Conservation (phyloP, 1,140 invertebrate species). For the Zaprionus ornatus region DNA sequence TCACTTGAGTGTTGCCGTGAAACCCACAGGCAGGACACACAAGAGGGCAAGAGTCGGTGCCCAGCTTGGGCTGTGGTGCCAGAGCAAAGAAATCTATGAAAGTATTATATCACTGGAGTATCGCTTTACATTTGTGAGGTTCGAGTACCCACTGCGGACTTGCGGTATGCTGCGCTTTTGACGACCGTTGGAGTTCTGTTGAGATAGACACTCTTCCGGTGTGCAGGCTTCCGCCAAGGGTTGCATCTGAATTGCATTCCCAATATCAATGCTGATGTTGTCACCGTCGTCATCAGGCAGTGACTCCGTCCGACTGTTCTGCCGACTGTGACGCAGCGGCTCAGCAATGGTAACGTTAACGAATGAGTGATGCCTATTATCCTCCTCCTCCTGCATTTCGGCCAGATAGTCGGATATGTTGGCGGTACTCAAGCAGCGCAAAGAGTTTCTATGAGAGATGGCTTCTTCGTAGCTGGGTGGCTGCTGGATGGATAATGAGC, state of each 20-base stretch:
- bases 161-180: background rate
- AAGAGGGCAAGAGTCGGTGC: constrained; percentile 12
- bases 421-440: background rate
- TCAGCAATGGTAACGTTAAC: constrained; percentile 14
- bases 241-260: background rate
- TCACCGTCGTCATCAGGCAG: background rate
- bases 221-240: background rate
- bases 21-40: constrained; percentile 61
- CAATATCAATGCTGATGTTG: background rate
- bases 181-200: background rate
- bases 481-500: background rate
- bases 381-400: background rate
- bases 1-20: constrained; percentile 24
- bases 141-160: constrained; percentile 19
- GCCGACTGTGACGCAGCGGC: constrained; percentile 8
- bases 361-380: constrained; percentile 26
- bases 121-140: background rate
- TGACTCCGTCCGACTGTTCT: background rate
- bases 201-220: background rate
- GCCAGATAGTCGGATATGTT: background rate
- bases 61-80: constrained; percentile 40
- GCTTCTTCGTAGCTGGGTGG: constrained; percentile 56
- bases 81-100: constrained; percentile 36
- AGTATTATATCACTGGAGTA: background rate
- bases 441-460: constrained; percentile 4